phyloP scores from a whole-genome alignment of 2,797 vertebrate genomes.

The Allochrocebus solatus region DNA sequence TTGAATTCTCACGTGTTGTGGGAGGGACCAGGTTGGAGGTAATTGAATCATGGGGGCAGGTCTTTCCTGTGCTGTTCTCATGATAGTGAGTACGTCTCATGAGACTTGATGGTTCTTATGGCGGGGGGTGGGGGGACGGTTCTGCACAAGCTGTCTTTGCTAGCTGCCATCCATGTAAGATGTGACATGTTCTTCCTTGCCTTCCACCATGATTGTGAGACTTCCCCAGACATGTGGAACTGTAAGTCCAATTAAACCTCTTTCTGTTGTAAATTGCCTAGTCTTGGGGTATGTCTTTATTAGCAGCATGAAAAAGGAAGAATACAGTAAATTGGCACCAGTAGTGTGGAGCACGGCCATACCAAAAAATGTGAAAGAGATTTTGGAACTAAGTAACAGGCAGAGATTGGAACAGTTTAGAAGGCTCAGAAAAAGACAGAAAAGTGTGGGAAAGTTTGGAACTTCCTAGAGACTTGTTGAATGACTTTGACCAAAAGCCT shows the following conservation, averaged over 20 bases:
- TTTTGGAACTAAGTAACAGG: not conserved
- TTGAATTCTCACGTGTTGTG: not conserved
- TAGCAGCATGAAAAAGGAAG: not conserved
- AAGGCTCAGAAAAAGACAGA: not conserved
- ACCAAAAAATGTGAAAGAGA: not conserved
- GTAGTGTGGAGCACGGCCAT: not conserved
- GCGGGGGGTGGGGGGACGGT: fast-evolving
- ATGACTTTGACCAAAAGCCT: not conserved
- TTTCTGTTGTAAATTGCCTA: not conserved
- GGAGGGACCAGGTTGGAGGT: not conserved
- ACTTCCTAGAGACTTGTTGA: not conserved
- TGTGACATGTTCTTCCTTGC: not conserved
- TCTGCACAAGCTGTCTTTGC: not conserved
- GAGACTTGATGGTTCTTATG: not conserved
- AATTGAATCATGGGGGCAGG: not conserved
- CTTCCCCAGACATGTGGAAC: not conserved
- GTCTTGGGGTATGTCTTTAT: not conserved
- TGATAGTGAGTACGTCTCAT: not conserved
- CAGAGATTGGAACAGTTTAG: not conserved
- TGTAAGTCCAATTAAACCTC: not conserved
- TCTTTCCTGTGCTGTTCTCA: not conserved
- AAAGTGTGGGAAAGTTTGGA: not conserved
- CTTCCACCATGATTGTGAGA: not conserved
- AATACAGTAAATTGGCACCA: not conserved
- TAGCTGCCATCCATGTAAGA: not conserved